Conservation (phyloP, 2,113 vertebrate species). For the Anser brachyrhynchus region DNA sequence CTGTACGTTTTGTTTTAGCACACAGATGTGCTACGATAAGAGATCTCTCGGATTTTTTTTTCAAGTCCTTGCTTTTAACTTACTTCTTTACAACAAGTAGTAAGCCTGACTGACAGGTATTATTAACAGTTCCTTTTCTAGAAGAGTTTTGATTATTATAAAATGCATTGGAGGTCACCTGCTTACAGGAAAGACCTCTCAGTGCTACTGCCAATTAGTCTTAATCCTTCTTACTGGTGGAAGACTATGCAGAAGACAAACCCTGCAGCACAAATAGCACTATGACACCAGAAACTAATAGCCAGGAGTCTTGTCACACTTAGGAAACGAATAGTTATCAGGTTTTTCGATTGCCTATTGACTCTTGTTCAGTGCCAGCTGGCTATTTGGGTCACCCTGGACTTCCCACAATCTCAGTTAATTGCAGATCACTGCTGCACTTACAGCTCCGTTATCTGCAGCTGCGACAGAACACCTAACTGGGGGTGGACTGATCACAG, state of each 20-base stretch:
- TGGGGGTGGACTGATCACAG: neutral
- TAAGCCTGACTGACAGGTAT: neutral
- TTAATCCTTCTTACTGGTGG: neutral
- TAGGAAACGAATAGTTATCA: neutral
- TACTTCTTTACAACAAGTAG: neutral
- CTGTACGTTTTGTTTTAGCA: neutral
- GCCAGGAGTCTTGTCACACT: accelerated
- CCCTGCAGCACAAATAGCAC: neutral
- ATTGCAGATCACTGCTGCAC: neutral
- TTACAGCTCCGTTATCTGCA: neutral
- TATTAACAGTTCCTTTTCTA: neutral
- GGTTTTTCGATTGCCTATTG: neutral
- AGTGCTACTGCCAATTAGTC: neutral
- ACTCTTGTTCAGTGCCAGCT: neutral
- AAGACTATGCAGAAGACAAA: neutral
- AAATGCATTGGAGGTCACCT: neutral
- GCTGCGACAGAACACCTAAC: neutral
- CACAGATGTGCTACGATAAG: neutral
- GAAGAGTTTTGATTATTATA: neutral
- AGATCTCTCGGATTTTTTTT: neutral
- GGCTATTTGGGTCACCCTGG: neutral
- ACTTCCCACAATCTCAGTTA: accelerated
- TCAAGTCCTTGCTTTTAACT: neutral
- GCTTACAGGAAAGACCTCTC: neutral
- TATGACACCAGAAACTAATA: neutral